Percentiles rank a stretch among this genome's conserved stretches.
phyloP scores from a whole-genome alignment of 37 sponge, comb jelly and placozoan species.

The Cliona cf. orientalis region DNA sequence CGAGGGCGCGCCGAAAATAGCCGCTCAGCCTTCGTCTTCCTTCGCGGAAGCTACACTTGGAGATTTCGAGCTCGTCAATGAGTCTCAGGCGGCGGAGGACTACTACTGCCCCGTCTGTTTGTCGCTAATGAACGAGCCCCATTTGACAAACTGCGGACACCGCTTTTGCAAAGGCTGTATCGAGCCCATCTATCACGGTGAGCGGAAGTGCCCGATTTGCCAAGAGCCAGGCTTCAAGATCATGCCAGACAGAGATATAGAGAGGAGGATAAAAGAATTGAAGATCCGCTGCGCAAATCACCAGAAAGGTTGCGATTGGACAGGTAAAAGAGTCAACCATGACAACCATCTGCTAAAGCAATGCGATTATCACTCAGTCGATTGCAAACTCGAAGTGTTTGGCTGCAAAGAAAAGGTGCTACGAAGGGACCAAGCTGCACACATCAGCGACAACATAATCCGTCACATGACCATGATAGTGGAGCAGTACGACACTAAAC shows the following conservation, averaged over 20 bases:
- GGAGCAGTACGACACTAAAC: neutral
- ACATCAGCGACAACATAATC: neutral
- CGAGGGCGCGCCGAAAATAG: too few relatives aligned
- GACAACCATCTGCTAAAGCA: neutral
- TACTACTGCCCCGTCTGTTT: conserved; percentile 6
- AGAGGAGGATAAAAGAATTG: neutral
- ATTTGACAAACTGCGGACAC: neutral
- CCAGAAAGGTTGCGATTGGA: neutral
- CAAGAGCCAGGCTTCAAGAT: neutral
- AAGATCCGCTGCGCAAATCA: neutral
- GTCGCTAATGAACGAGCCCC: neutral
- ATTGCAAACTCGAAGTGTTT: neutral
- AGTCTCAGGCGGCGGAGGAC: too few relatives aligned
- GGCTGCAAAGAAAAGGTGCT: neutral
- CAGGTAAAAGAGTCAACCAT: neutral
- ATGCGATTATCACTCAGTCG: neutral
- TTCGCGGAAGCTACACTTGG: too few relatives aligned
- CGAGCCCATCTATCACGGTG: neutral
- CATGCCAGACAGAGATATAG: neutral
- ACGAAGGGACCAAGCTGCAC: neutral
- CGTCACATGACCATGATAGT: neutral
- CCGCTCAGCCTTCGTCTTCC: too few relatives aligned
- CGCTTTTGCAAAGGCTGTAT: neutral
- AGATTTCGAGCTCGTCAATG: too few relatives aligned
- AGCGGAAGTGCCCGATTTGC: neutral